These are phyloP conservation scores for Eudasyphora cyanicolor DNA, from an alignment of 2,888 invertebrate species.

Conservation along the genomic window DNA sequence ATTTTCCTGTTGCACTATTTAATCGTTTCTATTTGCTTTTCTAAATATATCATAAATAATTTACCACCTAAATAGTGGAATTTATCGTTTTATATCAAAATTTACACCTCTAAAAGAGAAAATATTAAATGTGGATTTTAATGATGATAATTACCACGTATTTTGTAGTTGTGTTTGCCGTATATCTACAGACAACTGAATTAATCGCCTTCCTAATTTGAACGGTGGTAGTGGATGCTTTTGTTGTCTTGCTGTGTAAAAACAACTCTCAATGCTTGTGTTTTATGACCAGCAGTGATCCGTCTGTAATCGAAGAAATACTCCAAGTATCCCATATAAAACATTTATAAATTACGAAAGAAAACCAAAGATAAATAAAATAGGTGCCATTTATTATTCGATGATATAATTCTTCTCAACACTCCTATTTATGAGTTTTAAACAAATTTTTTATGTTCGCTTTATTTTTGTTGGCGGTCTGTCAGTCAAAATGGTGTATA, in stretches of 20 bases:
- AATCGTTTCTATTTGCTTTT: not conserved
- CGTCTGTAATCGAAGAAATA: slow-evolving; percentile 16
- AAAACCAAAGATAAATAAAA: slow-evolving; percentile 22
- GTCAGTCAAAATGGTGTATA: not conserved
- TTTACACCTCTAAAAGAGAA: slow-evolving; percentile 27
- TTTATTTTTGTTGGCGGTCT: not conserved
- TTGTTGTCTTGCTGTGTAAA: not conserved
- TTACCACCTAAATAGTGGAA: slow-evolving; percentile 23
- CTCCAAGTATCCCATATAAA: not conserved
- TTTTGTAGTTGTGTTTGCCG: too few relatives aligned
- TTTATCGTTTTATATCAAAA: slow-evolving; percentile 25
- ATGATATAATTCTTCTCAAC: slow-evolving; percentile 52
- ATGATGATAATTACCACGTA: slow-evolving; percentile 43
- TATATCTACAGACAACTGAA: not conserved
- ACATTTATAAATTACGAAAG: not conserved
- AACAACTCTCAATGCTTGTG: not conserved
- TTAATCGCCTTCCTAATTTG: not conserved
- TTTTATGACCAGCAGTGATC: too few relatives aligned
- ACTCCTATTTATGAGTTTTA: slow-evolving; percentile 33
- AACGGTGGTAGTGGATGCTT: not conserved
- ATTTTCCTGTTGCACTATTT: too few relatives aligned
- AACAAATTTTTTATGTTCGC: not conserved
- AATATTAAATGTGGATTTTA: slow-evolving; percentile 39
- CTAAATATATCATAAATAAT: slow-evolving; percentile 1
- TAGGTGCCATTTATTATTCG: slow-evolving; percentile 49